Evolutionary conservation across 2,113 vertebrate genomes (phyloP), one percentile per base, ranked within the genome.

Genomic region (Onychostruthus taczanowskii): DNA sequence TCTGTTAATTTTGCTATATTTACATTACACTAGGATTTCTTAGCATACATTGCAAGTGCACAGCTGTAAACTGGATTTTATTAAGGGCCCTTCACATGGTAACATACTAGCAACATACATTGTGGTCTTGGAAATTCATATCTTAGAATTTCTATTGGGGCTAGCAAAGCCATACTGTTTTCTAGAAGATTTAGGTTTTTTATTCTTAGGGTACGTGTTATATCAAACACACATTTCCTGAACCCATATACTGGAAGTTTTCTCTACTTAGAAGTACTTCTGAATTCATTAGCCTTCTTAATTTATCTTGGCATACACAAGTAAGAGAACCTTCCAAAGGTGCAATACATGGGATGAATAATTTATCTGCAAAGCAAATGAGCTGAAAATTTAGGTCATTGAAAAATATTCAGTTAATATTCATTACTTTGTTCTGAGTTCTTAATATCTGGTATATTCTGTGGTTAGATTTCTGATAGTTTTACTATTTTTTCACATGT

Each of bases 341-440:
- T 84, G 27, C 30, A 78, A 70, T 90, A 27, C 28, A 49, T 16
- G 30, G 31, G 30, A 90, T 93, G 61, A 95, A 93, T 93, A 76
- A 89, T 92, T 93, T 93, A 92, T 78, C 44, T 89, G 86, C 52
- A 92, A 88, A 81, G 72, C n/a, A 93, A 93, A 90, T 88, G 68
- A 80, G 31, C 43, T 86, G 67, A 80, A 62, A 92, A 92, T 86
- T 74, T 67, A 89, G 50, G 88, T 86, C 67, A 94, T 74, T 20
- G 81, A 67, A 67, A 11, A 68, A 59, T 64, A 87, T 52, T 85
- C 56, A 89, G 66, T 16, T 93, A 90, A 90, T 39, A 67, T 59
- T 84, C 37, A 67, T 66, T 90, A 88, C 18, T 84, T 93, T 75
- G 11, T 77, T 27, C 28, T 28, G 35, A 80, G 18, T 63, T 77